These are phyloP conservation scores for Lepus timidus DNA, from an alignment of 2,113 vertebrate genomes.

Conservation along the genomic window DNA sequence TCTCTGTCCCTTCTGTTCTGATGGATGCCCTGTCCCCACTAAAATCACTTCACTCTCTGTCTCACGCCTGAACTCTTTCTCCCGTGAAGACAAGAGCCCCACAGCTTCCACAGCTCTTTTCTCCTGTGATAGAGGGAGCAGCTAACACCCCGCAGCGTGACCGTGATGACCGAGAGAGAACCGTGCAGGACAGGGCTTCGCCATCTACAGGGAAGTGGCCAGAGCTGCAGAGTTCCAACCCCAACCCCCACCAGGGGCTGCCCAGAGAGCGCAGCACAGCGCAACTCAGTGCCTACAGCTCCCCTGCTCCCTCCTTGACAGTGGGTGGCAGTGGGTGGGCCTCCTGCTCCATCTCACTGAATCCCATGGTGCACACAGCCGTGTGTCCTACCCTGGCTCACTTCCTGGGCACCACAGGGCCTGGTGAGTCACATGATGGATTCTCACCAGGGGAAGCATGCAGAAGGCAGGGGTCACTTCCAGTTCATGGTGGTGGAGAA, in stretches of 20 bases:
- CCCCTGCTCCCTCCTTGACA: not conserved
- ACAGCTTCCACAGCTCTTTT: no score
- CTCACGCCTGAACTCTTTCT: no score
- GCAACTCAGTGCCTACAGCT: not conserved
- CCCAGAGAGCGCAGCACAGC: not conserved
- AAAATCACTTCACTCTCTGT: no score
- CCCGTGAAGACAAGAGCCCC: no score
- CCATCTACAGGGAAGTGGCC: not conserved
- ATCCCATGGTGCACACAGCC: not conserved
- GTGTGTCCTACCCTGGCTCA: not conserved
- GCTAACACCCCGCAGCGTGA: not conserved
- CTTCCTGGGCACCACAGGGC: not conserved
- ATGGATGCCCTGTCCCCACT: no score
- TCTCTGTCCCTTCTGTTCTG: no score
- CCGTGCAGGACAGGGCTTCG: not conserved
- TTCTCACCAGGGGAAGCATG: not conserved
- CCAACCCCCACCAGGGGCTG: not conserved
- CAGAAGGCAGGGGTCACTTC: not conserved
- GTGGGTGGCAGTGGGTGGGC: rapidly evolving
- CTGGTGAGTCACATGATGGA: not conserved
- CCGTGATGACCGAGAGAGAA: not conserved
- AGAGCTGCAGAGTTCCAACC: not conserved
- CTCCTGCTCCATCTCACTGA: not conserved
- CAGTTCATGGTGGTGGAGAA: not conserved
- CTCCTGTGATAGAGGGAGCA: not conserved